Conservation (phyloP, 2,113 vertebrate species). For the Corydoras maculifer region DNA sequence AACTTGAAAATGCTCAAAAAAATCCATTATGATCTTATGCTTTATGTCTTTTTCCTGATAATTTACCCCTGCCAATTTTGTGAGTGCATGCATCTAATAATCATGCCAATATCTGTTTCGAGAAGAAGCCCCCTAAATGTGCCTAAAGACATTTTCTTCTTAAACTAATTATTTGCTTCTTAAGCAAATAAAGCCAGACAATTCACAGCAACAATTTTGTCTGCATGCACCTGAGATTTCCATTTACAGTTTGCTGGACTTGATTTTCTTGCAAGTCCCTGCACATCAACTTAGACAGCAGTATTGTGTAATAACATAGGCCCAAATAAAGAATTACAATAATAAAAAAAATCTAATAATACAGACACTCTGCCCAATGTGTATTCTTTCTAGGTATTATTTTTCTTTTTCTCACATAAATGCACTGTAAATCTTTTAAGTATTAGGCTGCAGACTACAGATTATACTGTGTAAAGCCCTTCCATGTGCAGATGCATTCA, state of each 20-base stretch:
- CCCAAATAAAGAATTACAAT: too few relatives aligned
- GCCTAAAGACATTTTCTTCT: neutral
- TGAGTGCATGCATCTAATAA: too few relatives aligned
- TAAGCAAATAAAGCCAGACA: conserved; percentile 13
- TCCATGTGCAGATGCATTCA: neutral
- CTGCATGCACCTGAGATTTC: neutral
- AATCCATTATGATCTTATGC: neutral
- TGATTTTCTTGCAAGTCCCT: neutral
- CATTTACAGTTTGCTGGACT: neutral
- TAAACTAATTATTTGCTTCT: neutral
- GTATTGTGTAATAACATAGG: too few relatives aligned
- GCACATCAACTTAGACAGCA: conserved; percentile 2
- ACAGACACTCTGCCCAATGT: conserved; percentile 10
- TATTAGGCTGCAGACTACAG: conserved; percentile 18
- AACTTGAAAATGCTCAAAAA: neutral
- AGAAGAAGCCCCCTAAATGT: neutral
- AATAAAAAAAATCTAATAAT: conserved; percentile 12
- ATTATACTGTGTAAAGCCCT: conserved; percentile 15
- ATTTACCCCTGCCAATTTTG: too few relatives aligned
- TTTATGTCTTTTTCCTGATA: too few relatives aligned
- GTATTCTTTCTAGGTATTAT: conserved; percentile 8
- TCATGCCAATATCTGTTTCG: neutral
- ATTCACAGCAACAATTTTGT: neutral
- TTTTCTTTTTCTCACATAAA: conserved; percentile 28
- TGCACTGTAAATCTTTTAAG: conserved; percentile 32